phyloP scores from a whole-genome alignment of 2,888 invertebrate genomes.

The Nudaria mundana region DNA sequence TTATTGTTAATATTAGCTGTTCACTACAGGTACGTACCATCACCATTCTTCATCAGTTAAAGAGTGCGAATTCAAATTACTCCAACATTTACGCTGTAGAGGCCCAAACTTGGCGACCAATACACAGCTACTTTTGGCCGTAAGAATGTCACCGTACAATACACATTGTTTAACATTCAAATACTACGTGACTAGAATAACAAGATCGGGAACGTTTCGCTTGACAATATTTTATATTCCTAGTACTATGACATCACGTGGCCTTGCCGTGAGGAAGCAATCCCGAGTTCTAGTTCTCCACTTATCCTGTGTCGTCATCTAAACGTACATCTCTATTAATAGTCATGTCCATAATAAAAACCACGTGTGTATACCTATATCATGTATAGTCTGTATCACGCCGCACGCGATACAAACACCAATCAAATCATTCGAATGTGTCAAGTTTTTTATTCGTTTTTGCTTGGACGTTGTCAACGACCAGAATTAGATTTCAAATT shows the following conservation, averaged over 20 bases:
- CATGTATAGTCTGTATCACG: conserved; percentile 22
- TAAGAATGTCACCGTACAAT: conserved; percentile 33
- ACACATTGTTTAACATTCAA: conserved; percentile 50
- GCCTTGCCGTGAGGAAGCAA: conserved; percentile 70
- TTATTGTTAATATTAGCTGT: too few species aligned
- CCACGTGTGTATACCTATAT: conserved; percentile 28
- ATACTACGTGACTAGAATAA: conserved; percentile 56
- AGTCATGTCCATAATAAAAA: conserved; percentile 44
- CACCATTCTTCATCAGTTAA: too few species aligned
- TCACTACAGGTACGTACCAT: too few species aligned
- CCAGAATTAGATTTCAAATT: too few species aligned
- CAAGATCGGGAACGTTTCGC: conserved; percentile 44
- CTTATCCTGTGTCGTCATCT: conserved; percentile 73
- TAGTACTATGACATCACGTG: conserved; percentile 66
- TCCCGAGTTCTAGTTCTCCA: conserved; percentile 63
- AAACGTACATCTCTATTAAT: conserved; percentile 55
- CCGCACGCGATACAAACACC: conserved; percentile 28
- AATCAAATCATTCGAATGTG: conserved; percentile 37
- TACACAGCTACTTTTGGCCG: conserved; percentile 25
- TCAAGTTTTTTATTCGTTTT: too few species aligned
- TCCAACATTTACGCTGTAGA: conserved; percentile 22
- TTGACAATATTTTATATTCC: conserved; percentile 57
- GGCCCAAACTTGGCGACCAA: conserved; percentile 23
- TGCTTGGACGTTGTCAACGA: too few species aligned
- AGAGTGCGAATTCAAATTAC: too few species aligned